Percentiles rank a stretch among this genome's conserved stretches.
These are phyloP conservation scores for Scytalopus superciliaris DNA, from an alignment of 2,113 vertebrate genomes.

Conservation along the genomic window DNA sequence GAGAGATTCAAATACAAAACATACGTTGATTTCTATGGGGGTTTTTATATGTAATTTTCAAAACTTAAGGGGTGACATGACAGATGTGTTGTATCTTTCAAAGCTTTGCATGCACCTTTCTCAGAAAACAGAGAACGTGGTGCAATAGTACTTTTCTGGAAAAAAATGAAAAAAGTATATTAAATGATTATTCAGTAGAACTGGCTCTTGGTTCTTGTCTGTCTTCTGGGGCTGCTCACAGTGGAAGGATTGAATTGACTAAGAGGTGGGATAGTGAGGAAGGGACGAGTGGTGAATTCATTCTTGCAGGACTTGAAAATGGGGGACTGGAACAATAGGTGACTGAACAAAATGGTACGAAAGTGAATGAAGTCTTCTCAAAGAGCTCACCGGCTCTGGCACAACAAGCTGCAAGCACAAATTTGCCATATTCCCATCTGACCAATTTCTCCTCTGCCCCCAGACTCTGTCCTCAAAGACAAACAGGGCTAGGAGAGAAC, in stretches of 20 bases:
- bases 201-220: not conserved
- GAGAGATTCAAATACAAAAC: not conserved
- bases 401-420: not conserved
- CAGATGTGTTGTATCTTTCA: not conserved
- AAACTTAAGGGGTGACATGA: not conserved
- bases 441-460: not conserved
- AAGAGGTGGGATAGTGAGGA: not conserved
- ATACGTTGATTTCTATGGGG: not conserved
- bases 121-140: not conserved
- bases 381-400: not conserved
- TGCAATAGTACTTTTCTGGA: not conserved
- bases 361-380: not conserved
- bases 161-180: rapidly evolving
- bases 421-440: not conserved
- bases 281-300: not conserved
- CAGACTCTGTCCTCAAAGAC: not conserved
- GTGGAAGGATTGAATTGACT: not conserved
- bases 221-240: not conserved
- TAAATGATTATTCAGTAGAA: slow-evolving; percentile 6
- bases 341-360: not conserved
- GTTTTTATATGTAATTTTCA: not conserved
- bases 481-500: not conserved
- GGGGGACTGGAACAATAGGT: not conserved
- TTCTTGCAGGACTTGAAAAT: not conserved
- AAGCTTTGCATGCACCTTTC: not conserved